Conservation (phyloP, 2,797 vertebrate species). For the Danio choprae region DNA sequence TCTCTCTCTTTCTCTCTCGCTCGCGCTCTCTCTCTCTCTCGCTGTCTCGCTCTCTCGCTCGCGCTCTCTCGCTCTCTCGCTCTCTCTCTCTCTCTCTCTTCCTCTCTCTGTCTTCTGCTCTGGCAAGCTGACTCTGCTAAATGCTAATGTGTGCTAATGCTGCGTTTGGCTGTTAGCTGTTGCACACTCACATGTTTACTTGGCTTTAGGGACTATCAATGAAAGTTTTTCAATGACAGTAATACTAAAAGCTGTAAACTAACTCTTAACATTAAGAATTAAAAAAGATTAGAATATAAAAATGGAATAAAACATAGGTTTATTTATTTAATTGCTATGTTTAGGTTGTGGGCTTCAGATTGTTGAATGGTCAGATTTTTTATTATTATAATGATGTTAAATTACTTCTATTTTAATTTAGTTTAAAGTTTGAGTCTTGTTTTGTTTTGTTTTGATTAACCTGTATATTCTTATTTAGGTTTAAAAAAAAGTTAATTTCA, state of each 20-base stretch:
- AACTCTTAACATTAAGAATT: not conserved
- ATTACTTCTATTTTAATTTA: not conserved
- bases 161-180: conserved; percentile 15
- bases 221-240: not conserved
- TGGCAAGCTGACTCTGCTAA: conserved; percentile 12
- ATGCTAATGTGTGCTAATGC: conserved; percentile 45
- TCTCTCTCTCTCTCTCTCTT: conserved; percentile 4
- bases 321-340: not conserved
- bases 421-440: too few relatives aligned
- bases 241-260: not conserved
- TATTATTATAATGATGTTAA: too few relatives aligned
- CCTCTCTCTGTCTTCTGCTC: not conserved
- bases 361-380: too few relatives aligned
- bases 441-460: not conserved
- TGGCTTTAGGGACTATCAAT: not conserved
- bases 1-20: too few relatives aligned
- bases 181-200: conserved; percentile 7
- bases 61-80: too few relatives aligned
- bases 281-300: not conserved
- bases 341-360: not conserved
- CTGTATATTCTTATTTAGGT: not conserved
- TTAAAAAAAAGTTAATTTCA: not conserved
- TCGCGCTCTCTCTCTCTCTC: too few relatives aligned
- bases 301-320: too few relatives aligned
- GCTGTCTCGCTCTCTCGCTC: too few relatives aligned